Evolutionary conservation across 2,113 vertebrate genomes (phyloP).

Genomic region (Spheniscus mendiculus): DNA sequence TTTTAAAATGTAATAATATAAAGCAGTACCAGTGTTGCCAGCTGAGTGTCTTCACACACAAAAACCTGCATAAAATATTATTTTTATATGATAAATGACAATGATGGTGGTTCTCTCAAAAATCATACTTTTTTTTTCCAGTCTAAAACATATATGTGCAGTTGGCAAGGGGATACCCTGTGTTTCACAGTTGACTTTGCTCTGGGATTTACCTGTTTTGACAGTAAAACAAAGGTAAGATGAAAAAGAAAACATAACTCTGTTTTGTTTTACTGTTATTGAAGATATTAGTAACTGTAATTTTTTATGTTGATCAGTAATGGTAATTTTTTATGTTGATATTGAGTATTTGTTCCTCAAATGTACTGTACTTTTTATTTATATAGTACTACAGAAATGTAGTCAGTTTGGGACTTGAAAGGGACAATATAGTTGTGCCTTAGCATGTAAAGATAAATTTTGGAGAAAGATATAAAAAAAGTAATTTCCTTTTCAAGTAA

Average conservation of each 20-base stretch:
- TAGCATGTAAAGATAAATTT: not conserved
- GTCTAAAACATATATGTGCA: slow-evolving; percentile 91
- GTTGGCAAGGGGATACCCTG: slow-evolving; percentile 84
- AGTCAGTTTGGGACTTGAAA: not conserved
- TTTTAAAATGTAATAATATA: not conserved
- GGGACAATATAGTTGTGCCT: not conserved
- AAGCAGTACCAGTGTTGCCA: not conserved
- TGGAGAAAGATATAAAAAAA: not conserved
- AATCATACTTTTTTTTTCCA: slow-evolving; percentile 52
- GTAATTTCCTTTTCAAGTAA: not conserved
- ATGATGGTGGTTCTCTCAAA: not conserved
- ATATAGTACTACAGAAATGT: not conserved
- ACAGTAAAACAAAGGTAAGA: slow-evolving; percentile 86
- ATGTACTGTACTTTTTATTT: not conserved
- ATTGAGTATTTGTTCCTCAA: not conserved
- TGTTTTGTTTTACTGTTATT: not conserved
- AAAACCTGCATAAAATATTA: not conserved
- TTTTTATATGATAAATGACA: not conserved
- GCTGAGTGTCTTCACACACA: not conserved
- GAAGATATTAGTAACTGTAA: not conserved
- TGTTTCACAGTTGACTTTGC: slow-evolving; percentile 89
- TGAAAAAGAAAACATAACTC: not conserved
- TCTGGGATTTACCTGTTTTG: slow-evolving; percentile 89
- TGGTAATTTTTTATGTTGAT: not conserved
- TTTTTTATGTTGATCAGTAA: not conserved